Evolutionary conservation across 2,113 vertebrate genomes (phyloP), one percentile per base, ranked within the genome.

Genomic region (Corydoras maculifer): DNA sequence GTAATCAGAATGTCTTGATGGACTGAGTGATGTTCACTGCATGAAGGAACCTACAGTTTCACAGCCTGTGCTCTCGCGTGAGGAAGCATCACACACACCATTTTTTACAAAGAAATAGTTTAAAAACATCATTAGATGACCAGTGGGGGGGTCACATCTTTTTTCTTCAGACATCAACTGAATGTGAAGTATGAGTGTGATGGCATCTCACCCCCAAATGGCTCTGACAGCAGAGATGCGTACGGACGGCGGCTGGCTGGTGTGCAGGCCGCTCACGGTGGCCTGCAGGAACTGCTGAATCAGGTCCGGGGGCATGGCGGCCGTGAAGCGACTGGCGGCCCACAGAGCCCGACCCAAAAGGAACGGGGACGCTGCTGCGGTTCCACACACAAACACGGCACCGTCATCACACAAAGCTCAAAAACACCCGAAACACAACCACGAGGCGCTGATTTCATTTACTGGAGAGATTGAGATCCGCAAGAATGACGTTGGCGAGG

Each of bases 251-350:
- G 95, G 93, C 61, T 98, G 97, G 50, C 88, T 94, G 78, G 96
- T 94, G 0, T 98, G 95, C 3, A 99, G 87, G 9, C 96, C 97
- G 63, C 95, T 97, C 70, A 98, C 97, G 0, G 97, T 99, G 57
- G 95, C 96, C 76, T 99, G 96, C 7, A 99, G 89, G 80, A 99
- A 98, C 88, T 98, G 97, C 86, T 98, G 95, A 83, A 99, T 97
- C 76, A 99, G 89, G 58, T 97, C 97, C 2, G 97, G 95, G 54
- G 94, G 95, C 97, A 99, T 99, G 18, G 94, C 94, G 13, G 94
- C 92, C 0, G 95, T 97, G 75, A 99, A 99, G 2, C 97, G 92
- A 81, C 95, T 98, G 84, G 96, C 97, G 0, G 95, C 95, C 97
- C 97, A 99, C 32, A 99, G 88, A 18, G 97, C 96, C 25, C 96